Base-by-base conservation (phyloP, 2,113 vertebrate genomes). In the Myiozetetes cayanensis region DNA sequence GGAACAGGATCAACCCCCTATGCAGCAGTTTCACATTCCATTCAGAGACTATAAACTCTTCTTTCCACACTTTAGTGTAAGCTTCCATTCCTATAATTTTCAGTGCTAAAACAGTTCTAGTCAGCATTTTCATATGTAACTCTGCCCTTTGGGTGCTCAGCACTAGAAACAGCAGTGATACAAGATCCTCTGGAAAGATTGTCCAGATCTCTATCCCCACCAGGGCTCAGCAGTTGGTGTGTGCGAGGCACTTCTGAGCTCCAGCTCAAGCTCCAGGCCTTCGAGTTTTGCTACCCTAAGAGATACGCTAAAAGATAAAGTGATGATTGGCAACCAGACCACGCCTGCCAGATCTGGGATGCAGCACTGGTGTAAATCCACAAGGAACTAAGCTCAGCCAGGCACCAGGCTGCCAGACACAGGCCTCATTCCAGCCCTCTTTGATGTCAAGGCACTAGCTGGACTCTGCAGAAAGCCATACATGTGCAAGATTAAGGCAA, bases 401-500 rank as follows among this genome's bases (percentile, higher is more conserved):
- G 74, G 75, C 53, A 59, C n/a, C 37, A 79, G 67, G 37, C 70
- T 91, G 77, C 91, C 78, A 79, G 71, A 79, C 63, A 79, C 15
- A 67, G 80, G 59, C 72, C 39, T 59, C 21, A 67, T 50, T 76
- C 35, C 50, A 55, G 43, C 56, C 80, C 21, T 44, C 80, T 93
- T 94, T 96, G 91, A 95, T 89, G 75, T 85, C 18, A 65, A 94
- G 76, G 82, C 77, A 33, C 46, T 24, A 74, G 44, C 72, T 91
- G 62, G 56, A 43, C 73, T 82, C 70, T 85, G 63, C 27, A 61
- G 53, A 85, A 93, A 89, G 61, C 12, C 25, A 74, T 81, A 52
- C 0, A 0, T 58, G 31, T 43, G 3, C 49, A 70, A 83, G 63
- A 85, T 87, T 62, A 83, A 77, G 56, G 71, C 74, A 89, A 6